A percentile compares a stretch with the other conserved stretches of the same genome.
Evolutionary conservation across 1,140 invertebrate genomes (phyloP).

Genomic region (Rhopalosiphum maidis): DNA sequence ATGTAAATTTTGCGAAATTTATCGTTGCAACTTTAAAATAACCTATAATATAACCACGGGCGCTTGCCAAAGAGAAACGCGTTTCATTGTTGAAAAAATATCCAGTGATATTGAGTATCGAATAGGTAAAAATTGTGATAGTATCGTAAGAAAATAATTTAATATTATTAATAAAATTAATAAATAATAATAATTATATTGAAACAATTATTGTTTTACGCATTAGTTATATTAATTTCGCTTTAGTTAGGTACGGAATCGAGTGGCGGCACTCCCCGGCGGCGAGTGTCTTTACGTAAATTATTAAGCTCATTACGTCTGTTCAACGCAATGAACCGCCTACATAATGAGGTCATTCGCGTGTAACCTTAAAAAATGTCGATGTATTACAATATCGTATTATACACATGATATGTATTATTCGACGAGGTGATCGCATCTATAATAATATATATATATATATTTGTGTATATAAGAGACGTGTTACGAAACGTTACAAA

Average conservation of each 20-base stretch:
- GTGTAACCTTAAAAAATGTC: slow-evolving; percentile 49
- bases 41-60: background rate
- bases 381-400: slow-evolving; percentile 23
- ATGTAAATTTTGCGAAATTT: background rate
- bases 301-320: slow-evolving; percentile 51
- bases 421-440: background rate
- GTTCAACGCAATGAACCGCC: slow-evolving; percentile 34
- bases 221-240: slow-evolving; percentile 8
- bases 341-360: slow-evolving; percentile 49
- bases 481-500: slow-evolving; percentile 18
- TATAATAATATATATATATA: background rate
- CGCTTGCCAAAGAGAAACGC: background rate
- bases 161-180: background rate
- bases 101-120: background rate
- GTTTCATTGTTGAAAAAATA: background rate
- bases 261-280: slow-evolving; percentile 45
- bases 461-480: background rate
- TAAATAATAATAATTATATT: background rate
- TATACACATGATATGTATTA: background rate
- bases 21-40: slow-evolving; percentile 5
- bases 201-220: slow-evolving; percentile 29
- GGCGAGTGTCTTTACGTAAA: slow-evolving; percentile 40
- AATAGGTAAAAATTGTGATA: background rate
- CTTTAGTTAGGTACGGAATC: background rate
- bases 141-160: background rate